Percentiles rank a stretch among this genome's conserved stretches.
These are phyloP conservation scores for Vollenhovia emeryi DNA, from an alignment of 1,140 invertebrate species.

Conservation along the genomic window DNA sequence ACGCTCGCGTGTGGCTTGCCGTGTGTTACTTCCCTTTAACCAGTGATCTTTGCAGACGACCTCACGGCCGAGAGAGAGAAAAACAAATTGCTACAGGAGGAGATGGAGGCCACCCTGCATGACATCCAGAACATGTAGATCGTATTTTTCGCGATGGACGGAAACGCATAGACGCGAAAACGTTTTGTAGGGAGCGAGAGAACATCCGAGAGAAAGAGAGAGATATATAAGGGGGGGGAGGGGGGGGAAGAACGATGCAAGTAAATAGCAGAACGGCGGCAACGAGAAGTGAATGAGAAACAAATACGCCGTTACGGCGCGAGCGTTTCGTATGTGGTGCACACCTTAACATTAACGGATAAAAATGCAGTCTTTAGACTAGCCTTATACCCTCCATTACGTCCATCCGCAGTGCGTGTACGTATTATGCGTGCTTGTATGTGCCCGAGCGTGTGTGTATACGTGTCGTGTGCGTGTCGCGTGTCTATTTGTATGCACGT, in stretches of 20 bases:
- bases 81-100: constrained; percentile 98
- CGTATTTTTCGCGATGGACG: constrained; percentile 78
- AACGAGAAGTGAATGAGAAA: constrained; percentile 45
- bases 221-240: neutral
- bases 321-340: constrained; percentile 67
- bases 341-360: constrained; percentile 63
- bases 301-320: constrained; percentile 31
- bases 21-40: constrained; percentile 79
- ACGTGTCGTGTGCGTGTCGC: constrained; percentile 22
- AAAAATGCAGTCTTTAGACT: constrained; percentile 65
- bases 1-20: constrained; percentile 63
- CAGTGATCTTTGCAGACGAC: constrained; percentile 93
- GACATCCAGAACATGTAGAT: constrained; percentile 99
- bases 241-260: neutral
- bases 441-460: constrained; percentile 30
- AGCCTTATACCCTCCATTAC: constrained; percentile 66
- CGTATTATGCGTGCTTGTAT: constrained; percentile 54
- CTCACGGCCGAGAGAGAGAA: constrained; percentile 97
- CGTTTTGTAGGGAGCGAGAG: constrained; percentile 49
- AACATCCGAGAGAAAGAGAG: constrained; percentile 18
- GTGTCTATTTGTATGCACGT: constrained; percentile 50
- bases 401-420: constrained; percentile 63
- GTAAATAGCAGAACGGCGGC: constrained; percentile 24
- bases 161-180: constrained; percentile 57
- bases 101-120: constrained; percentile 99